phyloP scores from a whole-genome alignment of 1,140 invertebrate genomes.

The Drosophila yakuba region DNA sequence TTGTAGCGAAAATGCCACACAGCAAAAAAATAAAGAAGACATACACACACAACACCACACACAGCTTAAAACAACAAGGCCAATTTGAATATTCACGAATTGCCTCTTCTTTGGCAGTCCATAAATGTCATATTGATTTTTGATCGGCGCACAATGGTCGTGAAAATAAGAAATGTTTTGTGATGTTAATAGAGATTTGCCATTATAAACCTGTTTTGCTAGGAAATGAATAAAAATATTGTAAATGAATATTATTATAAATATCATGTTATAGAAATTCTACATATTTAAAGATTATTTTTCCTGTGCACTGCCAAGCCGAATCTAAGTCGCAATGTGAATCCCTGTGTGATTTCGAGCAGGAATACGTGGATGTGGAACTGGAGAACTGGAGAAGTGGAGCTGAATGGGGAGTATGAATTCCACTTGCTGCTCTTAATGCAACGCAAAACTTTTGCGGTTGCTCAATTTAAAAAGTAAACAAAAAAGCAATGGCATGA shows the following conservation, averaged over 20 bases:
- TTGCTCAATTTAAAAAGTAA: slow-evolving; percentile 80
- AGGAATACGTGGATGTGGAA: slow-evolving; percentile 25
- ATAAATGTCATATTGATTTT: slow-evolving; percentile 7
- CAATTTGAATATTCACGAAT: slow-evolving; percentile 17
- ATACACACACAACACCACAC: background rate
- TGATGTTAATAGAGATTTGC: slow-evolving; percentile 2
- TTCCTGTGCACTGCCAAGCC: slow-evolving; percentile 18
- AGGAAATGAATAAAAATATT: too few species aligned
- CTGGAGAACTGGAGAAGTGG: background rate
- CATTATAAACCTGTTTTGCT: background rate
- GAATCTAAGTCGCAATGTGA: slow-evolving; percentile 20
- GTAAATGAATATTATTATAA: too few species aligned
- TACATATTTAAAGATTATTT: background rate
- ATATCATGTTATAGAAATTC: too few species aligned
- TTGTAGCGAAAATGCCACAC: slow-evolving; percentile 21
- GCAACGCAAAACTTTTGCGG: slow-evolving; percentile 80
- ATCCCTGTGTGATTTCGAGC: slow-evolving; percentile 19
- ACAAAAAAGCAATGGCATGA: slow-evolving; percentile 77
- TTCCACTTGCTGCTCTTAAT: slow-evolving; percentile 62
- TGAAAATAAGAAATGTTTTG: background rate
- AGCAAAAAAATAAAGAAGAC: slow-evolving; percentile 9
- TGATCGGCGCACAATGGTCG: background rate
- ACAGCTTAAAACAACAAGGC: background rate
- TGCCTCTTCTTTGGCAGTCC: slow-evolving; percentile 3
- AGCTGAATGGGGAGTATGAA: slow-evolving; percentile 14